Base-by-base conservation (phyloP, 1,140 invertebrate species). In the Lepidurus apus region DNA sequence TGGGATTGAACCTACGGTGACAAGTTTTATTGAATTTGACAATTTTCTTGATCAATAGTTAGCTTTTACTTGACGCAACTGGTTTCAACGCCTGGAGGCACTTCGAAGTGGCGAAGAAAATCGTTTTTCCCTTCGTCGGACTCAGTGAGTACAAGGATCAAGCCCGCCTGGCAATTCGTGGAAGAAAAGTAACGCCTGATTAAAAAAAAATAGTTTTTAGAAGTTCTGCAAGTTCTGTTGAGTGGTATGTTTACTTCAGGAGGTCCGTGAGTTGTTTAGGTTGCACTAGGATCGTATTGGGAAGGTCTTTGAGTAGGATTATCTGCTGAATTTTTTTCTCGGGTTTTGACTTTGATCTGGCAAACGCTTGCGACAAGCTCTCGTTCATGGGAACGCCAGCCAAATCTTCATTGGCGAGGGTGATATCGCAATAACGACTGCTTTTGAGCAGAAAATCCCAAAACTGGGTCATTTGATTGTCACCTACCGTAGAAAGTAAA, bases 371-470 rank as follows among this genome's bases (percentile, higher is more conserved):
- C 17, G 53, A 65, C 53, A 9, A 65, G 17, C 53, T 17, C n/a
- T 65, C 53, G 6, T 65, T 65, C 53, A 65, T 65, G 6, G n/a
- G 17, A 65, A 65, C 6, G 9, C 17, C 4, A 17, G 53, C 5
- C 7, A 7, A 21, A 21, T 65, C 53, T 7, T 65, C 53, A 65
- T 17, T 13, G 13, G 8, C 13, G 13, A 65, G 53, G 8, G 53
- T 65, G 53, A 65, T 65, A 13, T 65, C 53, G 21, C 53, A 65
- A 65, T 65, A 65, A 21, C 53, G 53, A 65, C 53, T 65, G 53
- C 53, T 65, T 65, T 65, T 65, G 21, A 65, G 53, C 53, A 65
- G 53, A 17, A 65, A 65, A 65, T 65, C 53, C 53, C 53, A 65
- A 65, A 65, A 65, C 53, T 65, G 53, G 17, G 53, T 65, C 53